Evolutionary conservation across 2,113 vertebrate genomes (phyloP).

Genomic region (Saimiri boliviensis): DNA sequence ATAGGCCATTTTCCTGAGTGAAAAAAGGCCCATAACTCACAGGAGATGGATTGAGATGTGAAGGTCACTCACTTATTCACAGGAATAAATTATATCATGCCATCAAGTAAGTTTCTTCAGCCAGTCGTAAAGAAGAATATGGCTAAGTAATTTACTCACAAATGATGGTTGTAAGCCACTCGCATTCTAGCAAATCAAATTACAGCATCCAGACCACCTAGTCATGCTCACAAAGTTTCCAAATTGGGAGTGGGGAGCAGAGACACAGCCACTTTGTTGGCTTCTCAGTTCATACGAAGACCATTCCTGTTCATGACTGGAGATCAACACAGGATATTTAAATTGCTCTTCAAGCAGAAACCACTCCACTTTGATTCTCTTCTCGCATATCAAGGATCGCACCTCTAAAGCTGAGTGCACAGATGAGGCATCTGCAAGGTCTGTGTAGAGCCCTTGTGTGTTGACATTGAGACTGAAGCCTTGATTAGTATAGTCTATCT

Average conservation of each 20-base stretch:
- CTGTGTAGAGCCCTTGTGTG: neutral
- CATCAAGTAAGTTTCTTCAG: conserved; percentile 83
- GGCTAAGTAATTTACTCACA: conserved; percentile 78
- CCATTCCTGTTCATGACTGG: rapidly evolving
- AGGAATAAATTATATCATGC: conserved; percentile 82
- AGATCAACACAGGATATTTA: neutral
- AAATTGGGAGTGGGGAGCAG: neutral
- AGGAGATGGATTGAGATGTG: conserved; percentile 73
- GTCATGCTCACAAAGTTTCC: neutral
- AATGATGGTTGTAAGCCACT: conserved; percentile 79
- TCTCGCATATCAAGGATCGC: neutral
- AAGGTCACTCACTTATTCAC: conserved; percentile 82
- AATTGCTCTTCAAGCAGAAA: neutral
- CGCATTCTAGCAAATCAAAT: conserved; percentile 73
- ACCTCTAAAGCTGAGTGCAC: neutral
- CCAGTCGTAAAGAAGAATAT: conserved; percentile 79
- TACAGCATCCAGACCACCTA: conserved; percentile 35
- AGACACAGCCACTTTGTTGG: neutral
- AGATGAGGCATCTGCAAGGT: too few relatives aligned
- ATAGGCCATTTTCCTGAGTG: conserved; percentile 60
- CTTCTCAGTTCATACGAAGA: neutral
- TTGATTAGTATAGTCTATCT: neutral
- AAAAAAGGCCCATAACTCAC: conserved; percentile 74
- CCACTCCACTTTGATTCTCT: rapidly evolving
- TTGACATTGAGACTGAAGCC: neutral